A percentile compares a stretch with the other conserved stretches of the same genome.
Evolutionary conservation across 2,888 invertebrate species (phyloP).

Genomic region (Xanthorhoe designata): DNA sequence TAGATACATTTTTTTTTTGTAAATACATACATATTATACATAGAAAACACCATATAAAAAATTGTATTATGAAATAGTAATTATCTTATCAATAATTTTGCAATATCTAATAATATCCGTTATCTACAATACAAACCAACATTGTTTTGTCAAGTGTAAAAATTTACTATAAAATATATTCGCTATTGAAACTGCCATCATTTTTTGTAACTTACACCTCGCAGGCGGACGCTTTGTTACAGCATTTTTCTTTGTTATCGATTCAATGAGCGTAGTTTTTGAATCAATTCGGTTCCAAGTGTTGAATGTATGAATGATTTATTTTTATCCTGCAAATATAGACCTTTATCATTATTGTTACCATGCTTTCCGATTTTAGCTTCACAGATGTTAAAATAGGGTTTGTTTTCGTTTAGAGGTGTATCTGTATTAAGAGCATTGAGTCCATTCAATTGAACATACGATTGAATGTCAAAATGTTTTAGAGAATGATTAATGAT

Average conservation of each 20-base stretch:
- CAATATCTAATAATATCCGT: too few relatives aligned
- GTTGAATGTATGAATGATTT: slow-evolving; percentile 80
- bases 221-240: slow-evolving; percentile 68
- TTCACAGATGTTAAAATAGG: slow-evolving; percentile 1
- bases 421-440: slow-evolving; percentile 29
- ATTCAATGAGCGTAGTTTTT: slow-evolving; percentile 79
- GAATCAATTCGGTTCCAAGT: slow-evolving; percentile 75
- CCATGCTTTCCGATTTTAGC: background rate
- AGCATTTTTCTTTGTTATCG: slow-evolving; percentile 79
- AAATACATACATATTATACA: too few relatives aligned
- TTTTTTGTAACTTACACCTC: slow-evolving; percentile 47
- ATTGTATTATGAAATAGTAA: too few relatives aligned
- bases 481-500: slow-evolving; percentile 60
- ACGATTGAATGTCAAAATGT: slow-evolving; percentile 63
- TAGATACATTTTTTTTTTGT: too few relatives aligned
- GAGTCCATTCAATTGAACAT: slow-evolving; percentile 43
- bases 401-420: slow-evolving; percentile 13
- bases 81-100: too few relatives aligned
- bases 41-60: too few relatives aligned
- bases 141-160: background rate
- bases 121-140: background rate
- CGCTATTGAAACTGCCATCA: background rate
- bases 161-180: background rate
- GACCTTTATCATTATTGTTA: slow-evolving; percentile 15
- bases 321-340: slow-evolving; percentile 62